Conservation (phyloP, 1,140 invertebrate species). For the Hetaerina americana region DNA sequence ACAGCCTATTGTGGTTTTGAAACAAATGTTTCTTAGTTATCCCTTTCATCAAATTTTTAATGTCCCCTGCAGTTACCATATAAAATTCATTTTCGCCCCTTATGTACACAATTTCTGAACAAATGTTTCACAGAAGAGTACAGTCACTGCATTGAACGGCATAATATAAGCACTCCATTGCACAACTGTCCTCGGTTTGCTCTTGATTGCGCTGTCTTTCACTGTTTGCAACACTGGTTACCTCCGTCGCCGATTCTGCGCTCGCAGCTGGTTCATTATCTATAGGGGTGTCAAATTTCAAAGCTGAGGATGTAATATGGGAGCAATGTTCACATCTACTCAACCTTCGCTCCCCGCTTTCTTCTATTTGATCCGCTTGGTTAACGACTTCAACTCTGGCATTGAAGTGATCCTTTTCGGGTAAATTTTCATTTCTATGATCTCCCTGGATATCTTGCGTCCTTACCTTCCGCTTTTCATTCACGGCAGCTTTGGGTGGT, state of each 20-base stretch:
- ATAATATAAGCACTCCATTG: not conserved
- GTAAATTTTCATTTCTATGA: not conserved
- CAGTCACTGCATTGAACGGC: not conserved
- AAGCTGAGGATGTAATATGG: not conserved
- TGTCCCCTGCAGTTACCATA: no score
- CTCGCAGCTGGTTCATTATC: not conserved
- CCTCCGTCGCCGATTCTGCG: no score
- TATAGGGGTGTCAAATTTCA: not conserved
- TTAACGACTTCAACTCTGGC: not conserved
- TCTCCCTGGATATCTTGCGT: not conserved
- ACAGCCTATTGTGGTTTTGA: no score
- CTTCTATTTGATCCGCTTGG: no score
- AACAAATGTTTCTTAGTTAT: no score
- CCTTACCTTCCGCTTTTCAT: not conserved
- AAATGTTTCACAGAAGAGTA: not conserved
- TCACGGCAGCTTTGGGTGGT: no score
- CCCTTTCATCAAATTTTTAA: no score
- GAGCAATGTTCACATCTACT: not conserved
- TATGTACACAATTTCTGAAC: no score
- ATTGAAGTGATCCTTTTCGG: no score
- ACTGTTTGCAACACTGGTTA: not conserved
- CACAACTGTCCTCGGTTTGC: not conserved
- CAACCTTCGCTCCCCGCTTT: no score
- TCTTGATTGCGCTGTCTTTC: not conserved
- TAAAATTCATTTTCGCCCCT: no score